These are phyloP conservation scores for Smithornis capensis DNA, from an alignment of 2,113 vertebrate species.

Conservation along the genomic window DNA sequence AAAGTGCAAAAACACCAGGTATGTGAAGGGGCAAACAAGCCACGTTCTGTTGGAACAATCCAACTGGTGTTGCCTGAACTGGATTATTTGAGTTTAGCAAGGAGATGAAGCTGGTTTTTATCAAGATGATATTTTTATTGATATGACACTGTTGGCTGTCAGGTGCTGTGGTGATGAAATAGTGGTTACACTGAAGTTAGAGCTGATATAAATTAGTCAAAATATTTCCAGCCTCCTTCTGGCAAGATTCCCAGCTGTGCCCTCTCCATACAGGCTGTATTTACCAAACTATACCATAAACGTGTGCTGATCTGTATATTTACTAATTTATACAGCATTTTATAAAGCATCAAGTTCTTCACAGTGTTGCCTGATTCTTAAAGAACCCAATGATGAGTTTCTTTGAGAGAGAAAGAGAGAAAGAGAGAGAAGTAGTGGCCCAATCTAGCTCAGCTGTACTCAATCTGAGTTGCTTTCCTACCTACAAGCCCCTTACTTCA, in stretches of 20 bases:
- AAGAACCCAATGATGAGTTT: conserved; percentile 79
- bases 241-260: not conserved
- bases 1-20: not conserved
- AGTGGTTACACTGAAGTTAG: not conserved
- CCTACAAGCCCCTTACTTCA: conserved; percentile 94
- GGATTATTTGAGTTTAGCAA: not conserved
- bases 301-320: not conserved
- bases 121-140: not conserved
- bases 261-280: not conserved
- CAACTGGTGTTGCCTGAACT: not conserved
- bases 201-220: not conserved
- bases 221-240: not conserved
- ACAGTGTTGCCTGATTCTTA: conserved; percentile 74
- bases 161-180: not conserved
- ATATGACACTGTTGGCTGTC: not conserved
- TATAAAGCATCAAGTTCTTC: conserved; percentile 80
- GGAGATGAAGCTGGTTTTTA: not conserved
- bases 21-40: not conserved
- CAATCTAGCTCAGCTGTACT: conserved; percentile 92
- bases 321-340: conserved; percentile 38
- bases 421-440: conserved; percentile 81
- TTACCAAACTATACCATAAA: not conserved
- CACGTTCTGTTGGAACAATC: not conserved
- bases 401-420: conserved; percentile 78
- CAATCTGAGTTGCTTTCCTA: conserved; percentile 87